A percentile compares a stretch with the other conserved stretches of the same genome.
phyloP scores from a whole-genome alignment of 2,888 invertebrate genomes.

The Peribatodes rhomboidaria region DNA sequence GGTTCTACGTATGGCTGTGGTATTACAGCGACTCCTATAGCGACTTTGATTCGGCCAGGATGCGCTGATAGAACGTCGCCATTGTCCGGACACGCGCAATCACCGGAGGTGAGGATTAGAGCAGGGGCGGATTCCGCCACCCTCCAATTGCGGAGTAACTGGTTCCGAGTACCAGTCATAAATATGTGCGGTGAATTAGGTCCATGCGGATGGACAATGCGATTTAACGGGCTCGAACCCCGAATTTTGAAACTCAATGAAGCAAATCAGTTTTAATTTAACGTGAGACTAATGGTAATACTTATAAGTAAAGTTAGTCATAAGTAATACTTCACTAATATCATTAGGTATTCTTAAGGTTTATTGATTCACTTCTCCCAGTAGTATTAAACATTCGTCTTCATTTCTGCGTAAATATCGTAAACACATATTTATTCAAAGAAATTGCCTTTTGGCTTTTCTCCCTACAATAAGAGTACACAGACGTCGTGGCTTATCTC shows the following conservation, averaged over 20 bases:
- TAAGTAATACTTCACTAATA: not conserved
- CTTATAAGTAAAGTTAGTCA: no score
- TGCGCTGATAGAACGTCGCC: conserved; percentile 8
- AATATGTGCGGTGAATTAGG: conserved; percentile 31
- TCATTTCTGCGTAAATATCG: not conserved
- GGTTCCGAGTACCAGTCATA: conserved; percentile 25
- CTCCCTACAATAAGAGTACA: not conserved
- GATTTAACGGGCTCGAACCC: conserved; percentile 10
- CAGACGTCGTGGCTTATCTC: conserved; percentile 16
- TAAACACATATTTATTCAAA: conserved; percentile 9
- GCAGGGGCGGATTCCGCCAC: conserved; percentile 15
- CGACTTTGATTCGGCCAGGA: conserved; percentile 8
- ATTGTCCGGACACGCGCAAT: conserved; percentile 34
- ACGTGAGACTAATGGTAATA: not conserved
- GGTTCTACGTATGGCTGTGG: not conserved
- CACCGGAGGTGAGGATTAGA: conserved; percentile 32
- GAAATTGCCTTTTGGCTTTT: conserved; percentile 3
- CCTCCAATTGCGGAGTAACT: conserved; percentile 24
- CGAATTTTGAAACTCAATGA: conserved; percentile 13
- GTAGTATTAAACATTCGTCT: not conserved
- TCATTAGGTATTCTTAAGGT: not conserved
- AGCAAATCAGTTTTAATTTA: not conserved
- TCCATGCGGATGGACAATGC: conserved; percentile 14
- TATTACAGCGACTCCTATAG: conserved; percentile 7
- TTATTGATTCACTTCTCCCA: conserved; percentile 1